Evolutionary conservation across 1,140 invertebrate species (phyloP), one percentile per base, ranked within the genome.

Genomic region (Chrysomallon squamiferum): DNA sequence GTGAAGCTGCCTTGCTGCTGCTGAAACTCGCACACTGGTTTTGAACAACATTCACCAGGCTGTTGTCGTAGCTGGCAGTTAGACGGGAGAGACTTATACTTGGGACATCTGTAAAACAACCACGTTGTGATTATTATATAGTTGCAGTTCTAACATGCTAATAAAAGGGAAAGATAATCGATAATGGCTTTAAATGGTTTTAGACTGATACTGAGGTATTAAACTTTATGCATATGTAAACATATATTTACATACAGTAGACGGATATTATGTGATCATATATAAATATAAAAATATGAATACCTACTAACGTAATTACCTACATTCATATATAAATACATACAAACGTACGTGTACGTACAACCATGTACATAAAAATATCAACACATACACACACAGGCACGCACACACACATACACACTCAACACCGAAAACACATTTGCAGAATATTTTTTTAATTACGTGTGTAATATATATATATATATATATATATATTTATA

Each of bases 1-100:
- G 65, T 61, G 69, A 76, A 79, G 35, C 69, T 76, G 59, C 77
- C 77, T 27, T 75, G 74, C 54, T 79, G 77, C 35, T 74, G 73
- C 29, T 70, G 60, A 60, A 77, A 79, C 66, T 81, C 79, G 63
- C 79, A 81, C 1, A 74, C 68, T 41, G 75, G 77, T 35, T 73
- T 73, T 49, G 66, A 49, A 60, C 79, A 81, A 49, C 79, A 81
- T 27, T 75, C 60, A 32, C 79, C 79, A 13, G 77, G 70, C 4
- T 65, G 58, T 62, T 71, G 65, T 38, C 73, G 72, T 49, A 78
- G 59, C 50, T 74, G 72, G 62, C 79, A 81, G 27, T 69, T 68
- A 11, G 66, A 65, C n/a, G 79, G 79, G 1, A 81, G 66, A 29
- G 63, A 68, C 15, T 59, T 58, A 61, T 76, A 81, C 2, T 63